These are phyloP conservation scores for Lasioglossum villosulum DNA, from an alignment of 2,888 invertebrate species.

Conservation along the genomic window DNA sequence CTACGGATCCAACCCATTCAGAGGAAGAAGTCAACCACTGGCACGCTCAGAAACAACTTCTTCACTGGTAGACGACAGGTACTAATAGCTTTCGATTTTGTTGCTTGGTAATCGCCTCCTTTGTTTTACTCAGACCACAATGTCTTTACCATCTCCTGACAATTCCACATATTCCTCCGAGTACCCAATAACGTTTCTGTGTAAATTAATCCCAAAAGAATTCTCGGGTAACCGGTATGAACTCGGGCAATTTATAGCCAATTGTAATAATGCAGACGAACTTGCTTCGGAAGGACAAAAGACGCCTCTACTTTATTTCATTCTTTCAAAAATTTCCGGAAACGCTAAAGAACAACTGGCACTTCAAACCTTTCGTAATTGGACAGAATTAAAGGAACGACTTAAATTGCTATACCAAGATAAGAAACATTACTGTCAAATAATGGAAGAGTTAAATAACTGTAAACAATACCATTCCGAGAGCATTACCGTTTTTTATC, in stretches of 20 bases:
- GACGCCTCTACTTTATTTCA: conserved; percentile 20
- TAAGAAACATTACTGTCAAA: conserved; percentile 33
- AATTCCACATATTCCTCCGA: not conserved
- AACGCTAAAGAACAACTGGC: conserved; percentile 25
- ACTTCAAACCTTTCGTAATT: conserved; percentile 10
- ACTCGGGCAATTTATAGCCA: conserved; percentile 31
- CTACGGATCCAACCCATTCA: no score
- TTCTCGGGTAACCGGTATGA: conserved; percentile 8
- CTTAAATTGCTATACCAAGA: conserved; percentile 18
- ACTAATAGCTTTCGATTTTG: no score
- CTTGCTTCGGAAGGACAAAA: conserved; percentile 19
- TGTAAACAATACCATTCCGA: conserved; percentile 7
- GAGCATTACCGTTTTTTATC: conserved; percentile 11
- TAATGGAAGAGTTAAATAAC: conserved; percentile 35
- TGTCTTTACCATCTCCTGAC: not conserved
- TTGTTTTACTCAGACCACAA: no score
- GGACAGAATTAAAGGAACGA: conserved; percentile 21
- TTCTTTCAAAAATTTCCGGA: conserved; percentile 28
- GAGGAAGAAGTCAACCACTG: no score
- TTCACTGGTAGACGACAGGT: no score
- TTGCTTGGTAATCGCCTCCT: no score
- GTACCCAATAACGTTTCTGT: not conserved
- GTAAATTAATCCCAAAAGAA: not conserved
- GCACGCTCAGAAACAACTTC: no score
- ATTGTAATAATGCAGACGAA: conserved; percentile 33